Evolutionary conservation across 2,888 invertebrate species (phyloP), one percentile per base, ranked within the genome.

Genomic region (Drosophila conformis): DNA sequence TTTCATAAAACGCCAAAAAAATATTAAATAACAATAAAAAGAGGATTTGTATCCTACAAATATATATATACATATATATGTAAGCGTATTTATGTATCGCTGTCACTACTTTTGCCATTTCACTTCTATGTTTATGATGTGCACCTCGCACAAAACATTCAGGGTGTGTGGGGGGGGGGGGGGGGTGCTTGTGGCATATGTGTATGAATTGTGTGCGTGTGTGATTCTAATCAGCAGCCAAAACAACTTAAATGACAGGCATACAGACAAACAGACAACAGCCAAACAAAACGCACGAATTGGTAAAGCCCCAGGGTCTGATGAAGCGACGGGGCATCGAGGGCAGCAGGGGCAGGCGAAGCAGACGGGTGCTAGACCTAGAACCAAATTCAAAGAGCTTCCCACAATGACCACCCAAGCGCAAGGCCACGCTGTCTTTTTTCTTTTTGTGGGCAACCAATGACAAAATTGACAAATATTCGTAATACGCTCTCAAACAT

Each of bases 11-110:
- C 73, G 83, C 65, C 64, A 73, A 65, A 25, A 46, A 89, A 80
- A 82, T 86, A 87, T 86, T 86, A 89, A 86, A 89, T 82, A 87
- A 80, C 78, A 71, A 84, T 86, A 86, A 89, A 87, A 84, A 65
- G 62, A 58, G 73, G 42, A 89, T 77, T 79, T 70, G 66, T 65
- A 69, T 67, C 64, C 56, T 51, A 46, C 7, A 25, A 25, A 46
- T 46, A 15, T 15, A 15, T 6, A 4, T 15, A 6, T 36, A 36
- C 6, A 15, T 15, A 15, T 36, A 54, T 67, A 82, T 82, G 70
- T 74, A 79, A 87, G 84, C 75, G 73, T 84, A 82, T 89, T 87
- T 87, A 85, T 89, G 82, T 84, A 65, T 67, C 27, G 63, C 73
- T 73, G 66, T 74, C 67, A 67, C 80, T 75, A 74, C 68, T 74